Conservation (phyloP, 2,888 invertebrate species). For the Oegoconia quadripuncta region DNA sequence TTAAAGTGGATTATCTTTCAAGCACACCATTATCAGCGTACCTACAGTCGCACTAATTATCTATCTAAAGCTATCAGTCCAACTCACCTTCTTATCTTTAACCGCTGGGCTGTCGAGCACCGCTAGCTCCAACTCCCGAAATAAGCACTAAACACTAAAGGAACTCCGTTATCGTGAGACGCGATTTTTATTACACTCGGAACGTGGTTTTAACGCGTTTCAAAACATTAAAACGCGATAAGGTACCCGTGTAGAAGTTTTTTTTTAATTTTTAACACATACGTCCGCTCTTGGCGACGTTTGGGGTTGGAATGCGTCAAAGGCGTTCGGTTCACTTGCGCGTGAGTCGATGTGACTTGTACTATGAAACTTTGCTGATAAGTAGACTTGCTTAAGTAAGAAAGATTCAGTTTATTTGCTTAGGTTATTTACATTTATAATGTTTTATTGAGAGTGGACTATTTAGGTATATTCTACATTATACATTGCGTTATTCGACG, state of each 20-base stretch:
- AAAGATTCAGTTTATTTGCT: too few relatives aligned
- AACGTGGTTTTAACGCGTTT: constrained; percentile 16
- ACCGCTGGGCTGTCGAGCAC: constrained; percentile 51
- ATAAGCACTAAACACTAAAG: constrained; percentile 47
- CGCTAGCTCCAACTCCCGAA: constrained; percentile 65
- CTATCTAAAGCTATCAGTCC: constrained; percentile 67
- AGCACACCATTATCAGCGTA: constrained; percentile 11
- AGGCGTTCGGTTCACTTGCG: constrained; percentile 34
- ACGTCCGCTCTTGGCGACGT: constrained; percentile 44
- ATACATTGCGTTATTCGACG: too few relatives aligned
- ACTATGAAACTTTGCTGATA: constrained; percentile 17
- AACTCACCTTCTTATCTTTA: constrained; percentile 72
- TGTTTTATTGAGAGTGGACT: too few relatives aligned
- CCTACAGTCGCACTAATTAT: constrained; percentile 58
- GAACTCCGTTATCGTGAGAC: constrained; percentile 34
- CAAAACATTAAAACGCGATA: constrained; percentile 33
- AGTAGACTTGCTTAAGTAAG: too few relatives aligned
- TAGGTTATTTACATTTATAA: too few relatives aligned
- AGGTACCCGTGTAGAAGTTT: constrained; percentile 29
- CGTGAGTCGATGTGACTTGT: constrained; percentile 39
- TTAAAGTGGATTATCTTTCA: constrained; percentile 2
- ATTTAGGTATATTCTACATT: too few relatives aligned
- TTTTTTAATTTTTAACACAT: constrained; percentile 10
- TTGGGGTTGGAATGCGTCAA: constrained; percentile 50
- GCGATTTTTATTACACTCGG: constrained; percentile 47